A percentile compares a stretch with the other conserved stretches of the same genome.
These are phyloP conservation scores for Notolabrus celidotus DNA, from an alignment of 2,797 vertebrate genomes.

Conservation along the genomic window DNA sequence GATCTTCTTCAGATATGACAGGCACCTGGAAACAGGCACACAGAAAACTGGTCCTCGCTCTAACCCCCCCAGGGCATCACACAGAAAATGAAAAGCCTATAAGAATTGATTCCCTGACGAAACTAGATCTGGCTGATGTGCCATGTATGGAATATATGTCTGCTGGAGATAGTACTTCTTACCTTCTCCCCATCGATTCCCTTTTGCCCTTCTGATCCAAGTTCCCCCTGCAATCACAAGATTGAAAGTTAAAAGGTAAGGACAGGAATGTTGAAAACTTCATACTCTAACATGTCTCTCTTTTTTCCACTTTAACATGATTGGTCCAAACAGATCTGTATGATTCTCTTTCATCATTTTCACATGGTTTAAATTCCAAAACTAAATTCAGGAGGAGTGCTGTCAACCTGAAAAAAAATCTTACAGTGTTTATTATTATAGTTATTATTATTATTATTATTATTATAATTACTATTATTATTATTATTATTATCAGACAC, in stretches of 20 bases:
- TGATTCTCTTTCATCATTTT: not conserved
- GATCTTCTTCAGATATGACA: constrained; percentile 75
- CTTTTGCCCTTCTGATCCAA: constrained; percentile 77
- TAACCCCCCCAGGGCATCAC: constrained; percentile 66
- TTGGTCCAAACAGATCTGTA: constrained; percentile 3
- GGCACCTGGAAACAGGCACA: constrained; percentile 70
- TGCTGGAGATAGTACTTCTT: constrained; percentile 77
- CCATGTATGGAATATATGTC: constrained; percentile 82
- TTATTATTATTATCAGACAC: too few relatives aligned
- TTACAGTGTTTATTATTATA: too few relatives aligned
- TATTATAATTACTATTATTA: too few relatives aligned
- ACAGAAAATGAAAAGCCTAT: constrained; percentile 81
- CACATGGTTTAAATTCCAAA: not conserved
- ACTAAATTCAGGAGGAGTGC: not conserved
- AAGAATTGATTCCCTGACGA: constrained; percentile 83
- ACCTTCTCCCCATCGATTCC: constrained; percentile 83
- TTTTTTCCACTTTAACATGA: constrained; percentile 6
- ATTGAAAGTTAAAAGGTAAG: constrained; percentile 70
- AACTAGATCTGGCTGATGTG: constrained; percentile 78
- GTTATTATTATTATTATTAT: too few relatives aligned
- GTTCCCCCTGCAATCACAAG: constrained; percentile 80
- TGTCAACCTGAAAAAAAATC: too few relatives aligned
- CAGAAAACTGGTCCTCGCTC: constrained; percentile 55
- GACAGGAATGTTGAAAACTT: constrained; percentile 64
- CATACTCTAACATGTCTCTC: constrained; percentile 26